Evolutionary conservation across 2,113 vertebrate species (phyloP), one percentile per base, ranked within the genome.

Genomic region (Ictidomys tridecemlineatus): DNA sequence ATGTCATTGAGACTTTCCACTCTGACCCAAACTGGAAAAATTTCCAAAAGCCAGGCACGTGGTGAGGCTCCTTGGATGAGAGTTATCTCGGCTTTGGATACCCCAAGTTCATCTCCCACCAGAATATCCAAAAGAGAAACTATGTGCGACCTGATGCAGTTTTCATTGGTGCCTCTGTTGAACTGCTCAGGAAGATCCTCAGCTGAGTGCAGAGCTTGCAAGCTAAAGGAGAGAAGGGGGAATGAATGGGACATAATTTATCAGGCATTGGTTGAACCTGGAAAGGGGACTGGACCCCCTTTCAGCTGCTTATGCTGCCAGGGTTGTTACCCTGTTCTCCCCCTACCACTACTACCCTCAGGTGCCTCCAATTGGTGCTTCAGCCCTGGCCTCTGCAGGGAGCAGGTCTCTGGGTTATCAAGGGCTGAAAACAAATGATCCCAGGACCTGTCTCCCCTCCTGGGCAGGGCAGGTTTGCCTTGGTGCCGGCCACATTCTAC

Each of bases 11-110:
- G 98, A 99, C 99, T 97, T 99, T 99, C 99, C 99, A 99, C 97
- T 99, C 99, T 0, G 99, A 99, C 96, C 99, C 99, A 98, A 99
- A 99, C 99, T 99, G 99, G 99, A 99, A 99, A 95, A 99, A 99
- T 98, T 99, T 99, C 99, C 99, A 99, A 98, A 99, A 99, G 97
- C 99, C 99, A 0, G 98, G 99, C 90, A 99, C 99, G 78, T 99
- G 98, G 65, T 99, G 99, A 94, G 98, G 99, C 98, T 99, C 99
- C 96, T 98, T 99, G 99, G 99, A 99, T 51, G 99, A 99, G 99
- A 99, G 99, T 98, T 99, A 99, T 88, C 98, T 99, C 97, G 99
- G 99, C 72, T 99, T 99, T 1, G 99, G 99, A 70, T 99, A 99
- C 98, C 99, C 99, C 98, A 99, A 99, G 98, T 99, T 99, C 98